Evolutionary conservation across 2,113 vertebrate species (phyloP).

Genomic region (Neodon shergylaensis): DNA sequence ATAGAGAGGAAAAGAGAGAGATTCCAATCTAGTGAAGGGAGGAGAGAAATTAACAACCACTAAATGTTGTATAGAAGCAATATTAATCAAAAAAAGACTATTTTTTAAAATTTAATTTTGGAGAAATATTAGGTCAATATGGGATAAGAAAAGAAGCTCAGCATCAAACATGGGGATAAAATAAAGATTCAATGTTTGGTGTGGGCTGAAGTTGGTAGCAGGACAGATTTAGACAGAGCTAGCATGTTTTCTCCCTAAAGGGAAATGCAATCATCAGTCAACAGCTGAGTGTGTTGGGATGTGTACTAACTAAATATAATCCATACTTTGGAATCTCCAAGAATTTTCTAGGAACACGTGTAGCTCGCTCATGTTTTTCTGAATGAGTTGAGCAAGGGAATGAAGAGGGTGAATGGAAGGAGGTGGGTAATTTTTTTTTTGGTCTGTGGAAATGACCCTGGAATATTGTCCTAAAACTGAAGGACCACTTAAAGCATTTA

Average conservation of each 20-base stretch:
- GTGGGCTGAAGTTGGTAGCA: neutral
- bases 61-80: neutral
- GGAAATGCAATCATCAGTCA: neutral
- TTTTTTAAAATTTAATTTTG: neutral
- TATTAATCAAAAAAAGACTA: neutral
- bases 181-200: neutral
- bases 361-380: neutral
- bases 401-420: neutral
- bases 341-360: conserved; percentile 25
- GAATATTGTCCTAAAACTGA: neutral
- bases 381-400: neutral
- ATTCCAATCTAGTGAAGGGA: neutral
- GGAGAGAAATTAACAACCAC: neutral
- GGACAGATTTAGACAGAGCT: neutral
- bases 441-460: neutral
- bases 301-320: neutral
- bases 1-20: neutral
- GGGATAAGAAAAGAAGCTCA: neutral
- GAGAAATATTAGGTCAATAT: neutral
- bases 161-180: neutral
- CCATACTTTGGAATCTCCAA: conserved; percentile 27
- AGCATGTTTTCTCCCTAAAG: neutral
- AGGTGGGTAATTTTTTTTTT: neutral
- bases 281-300: neutral
- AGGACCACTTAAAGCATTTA: neutral